These are phyloP conservation scores for Crematogaster levior DNA, from an alignment of 2,888 invertebrate genomes.

Conservation along the genomic window DNA sequence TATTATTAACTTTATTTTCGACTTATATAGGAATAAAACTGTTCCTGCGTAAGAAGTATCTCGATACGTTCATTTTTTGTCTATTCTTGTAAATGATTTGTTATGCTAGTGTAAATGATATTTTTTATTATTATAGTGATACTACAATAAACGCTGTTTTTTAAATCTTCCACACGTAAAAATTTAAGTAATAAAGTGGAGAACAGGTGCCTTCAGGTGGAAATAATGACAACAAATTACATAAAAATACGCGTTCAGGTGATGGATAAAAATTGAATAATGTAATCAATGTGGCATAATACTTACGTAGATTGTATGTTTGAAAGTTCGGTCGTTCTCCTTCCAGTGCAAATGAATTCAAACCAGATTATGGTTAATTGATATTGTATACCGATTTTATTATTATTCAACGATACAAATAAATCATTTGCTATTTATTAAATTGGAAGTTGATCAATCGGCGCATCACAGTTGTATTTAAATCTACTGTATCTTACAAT, in stretches of 20 bases:
- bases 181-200: neutral
- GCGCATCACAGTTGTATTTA: constrained; percentile 63
- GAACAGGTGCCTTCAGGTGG: constrained; percentile 36
- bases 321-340: constrained; percentile 3
- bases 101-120: constrained; percentile 8
- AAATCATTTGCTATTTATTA: constrained; percentile 32
- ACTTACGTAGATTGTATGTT: neutral
- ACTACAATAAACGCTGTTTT: neutral
- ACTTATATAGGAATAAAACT: constrained; percentile 19
- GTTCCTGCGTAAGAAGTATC: neutral
- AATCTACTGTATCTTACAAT: constrained; percentile 47
- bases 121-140: constrained; percentile 28
- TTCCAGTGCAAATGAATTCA: neutral
- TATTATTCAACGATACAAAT: constrained; percentile 24
- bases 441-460: constrained; percentile 21
- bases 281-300: neutral
- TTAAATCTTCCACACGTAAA: neutral
- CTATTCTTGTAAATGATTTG: neutral
- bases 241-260: neutral
- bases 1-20: neutral
- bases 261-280: neutral
- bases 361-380: neutral
- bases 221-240: neutral
- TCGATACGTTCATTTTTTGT: neutral
- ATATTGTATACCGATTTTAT: neutral